Conservation (phyloP, 2,888 invertebrate genomes). For the Dinocampus coccinellae region DNA sequence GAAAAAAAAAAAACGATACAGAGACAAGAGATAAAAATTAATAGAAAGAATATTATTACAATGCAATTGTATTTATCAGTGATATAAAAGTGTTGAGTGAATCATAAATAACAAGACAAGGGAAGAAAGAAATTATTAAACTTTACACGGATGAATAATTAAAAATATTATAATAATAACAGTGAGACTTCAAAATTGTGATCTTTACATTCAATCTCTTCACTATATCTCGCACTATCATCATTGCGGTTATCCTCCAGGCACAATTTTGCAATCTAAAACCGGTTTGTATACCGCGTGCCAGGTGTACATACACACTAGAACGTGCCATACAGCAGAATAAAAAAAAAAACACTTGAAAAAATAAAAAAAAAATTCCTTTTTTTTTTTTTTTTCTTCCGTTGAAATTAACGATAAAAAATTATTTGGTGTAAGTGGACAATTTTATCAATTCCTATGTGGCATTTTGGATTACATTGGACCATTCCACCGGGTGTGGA, state of each 20-base stretch:
- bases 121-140: background rate
- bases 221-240: background rate
- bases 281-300: constrained; percentile 19
- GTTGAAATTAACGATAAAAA: background rate
- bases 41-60: background rate
- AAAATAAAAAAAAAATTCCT: constrained; percentile 21
- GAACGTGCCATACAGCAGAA: constrained; percentile 10
- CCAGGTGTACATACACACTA: constrained; percentile 35
- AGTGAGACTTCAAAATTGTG: background rate
- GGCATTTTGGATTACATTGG: constrained; percentile 10
- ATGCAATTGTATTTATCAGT: background rate
- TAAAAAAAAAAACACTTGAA: constrained; percentile 9
- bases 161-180: background rate
- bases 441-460: constrained; percentile 21
- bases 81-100: constrained; percentile 1
- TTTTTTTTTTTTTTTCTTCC: too few species aligned
- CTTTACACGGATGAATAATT: background rate
- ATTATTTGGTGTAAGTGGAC: constrained; percentile 33
- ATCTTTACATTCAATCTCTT: constrained; percentile 16
- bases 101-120: background rate
- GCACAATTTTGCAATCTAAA: constrained; percentile 16
- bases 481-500: constrained; percentile 19
- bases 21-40: too few species aligned
- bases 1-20: too few species aligned
- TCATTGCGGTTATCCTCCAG: constrained; percentile 20